Conservation (phyloP, 2,113 vertebrate species). For the Abramis brama region DNA sequence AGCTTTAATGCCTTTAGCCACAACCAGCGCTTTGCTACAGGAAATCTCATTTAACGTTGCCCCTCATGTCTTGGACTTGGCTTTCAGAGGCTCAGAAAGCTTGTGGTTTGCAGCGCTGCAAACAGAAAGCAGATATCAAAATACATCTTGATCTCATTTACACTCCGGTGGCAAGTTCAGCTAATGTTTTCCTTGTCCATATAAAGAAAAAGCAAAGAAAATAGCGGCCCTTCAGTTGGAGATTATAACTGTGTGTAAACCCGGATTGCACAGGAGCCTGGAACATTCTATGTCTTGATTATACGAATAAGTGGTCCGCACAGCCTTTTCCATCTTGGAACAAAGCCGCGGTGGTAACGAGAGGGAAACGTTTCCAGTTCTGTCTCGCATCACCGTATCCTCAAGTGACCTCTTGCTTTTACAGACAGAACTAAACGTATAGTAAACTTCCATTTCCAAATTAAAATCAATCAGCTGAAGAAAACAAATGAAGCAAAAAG, state of each 20-base stretch:
- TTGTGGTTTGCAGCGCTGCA: constrained; percentile 63
- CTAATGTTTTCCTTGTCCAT: constrained; percentile 74
- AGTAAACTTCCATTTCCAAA: constrained; percentile 42
- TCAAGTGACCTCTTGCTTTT: constrained; percentile 66
- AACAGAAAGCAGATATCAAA: constrained; percentile 70
- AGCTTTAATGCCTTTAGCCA: constrained; percentile 73
- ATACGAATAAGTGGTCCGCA: constrained; percentile 58
- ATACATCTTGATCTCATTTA: constrained; percentile 79
- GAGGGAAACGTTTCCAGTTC: constrained; percentile 68
- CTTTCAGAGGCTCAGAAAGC: constrained; percentile 67
- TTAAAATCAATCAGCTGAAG: constrained; percentile 33
- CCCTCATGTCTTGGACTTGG: constrained; percentile 68
- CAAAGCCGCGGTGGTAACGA: constrained; percentile 62
- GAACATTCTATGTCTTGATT: constrained; percentile 52
- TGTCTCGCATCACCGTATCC: constrained; percentile 62
- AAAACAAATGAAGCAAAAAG: constrained; percentile 18
- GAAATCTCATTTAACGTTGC: constrained; percentile 75
- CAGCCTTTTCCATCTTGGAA: constrained; percentile 69
- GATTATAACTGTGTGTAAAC: constrained; percentile 63
- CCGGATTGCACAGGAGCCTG: constrained; percentile 50
- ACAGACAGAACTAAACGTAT: constrained; percentile 44
- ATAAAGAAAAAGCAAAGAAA: background rate
- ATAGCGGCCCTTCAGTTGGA: background rate
- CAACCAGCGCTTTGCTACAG: constrained; percentile 67
- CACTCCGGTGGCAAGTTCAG: constrained; percentile 70